These are phyloP conservation scores for Emydoidea blandingii DNA, from an alignment of 2,797 vertebrate species.

Conservation along the genomic window DNA sequence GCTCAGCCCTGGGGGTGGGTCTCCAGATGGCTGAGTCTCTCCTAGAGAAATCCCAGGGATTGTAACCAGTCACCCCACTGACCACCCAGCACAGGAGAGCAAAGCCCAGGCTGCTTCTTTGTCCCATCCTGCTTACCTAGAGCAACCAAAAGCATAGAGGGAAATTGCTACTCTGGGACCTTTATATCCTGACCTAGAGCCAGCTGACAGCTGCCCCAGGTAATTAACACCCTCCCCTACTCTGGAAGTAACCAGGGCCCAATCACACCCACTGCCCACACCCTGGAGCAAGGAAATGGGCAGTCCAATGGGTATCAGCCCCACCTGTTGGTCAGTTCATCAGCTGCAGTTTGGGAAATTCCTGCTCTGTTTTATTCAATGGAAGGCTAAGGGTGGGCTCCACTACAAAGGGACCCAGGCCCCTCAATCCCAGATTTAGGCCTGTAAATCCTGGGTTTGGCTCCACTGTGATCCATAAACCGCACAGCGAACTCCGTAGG, in stretches of 20 bases:
- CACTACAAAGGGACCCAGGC: neutral
- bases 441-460: neutral
- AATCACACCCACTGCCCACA: slow-evolving; percentile 10
- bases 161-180: rapidly evolving
- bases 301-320: rapidly evolving
- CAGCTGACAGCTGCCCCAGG: neutral
- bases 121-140: slow-evolving; percentile 8
- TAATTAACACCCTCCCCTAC: neutral
- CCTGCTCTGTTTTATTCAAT: neutral
- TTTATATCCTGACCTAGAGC: slow-evolving; percentile 8
- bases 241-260: neutral
- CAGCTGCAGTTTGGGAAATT: too few relatives aligned
- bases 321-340: neutral
- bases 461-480: neutral
- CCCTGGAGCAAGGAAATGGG: neutral
- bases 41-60: neutral
- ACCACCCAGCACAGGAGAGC: rapidly evolving
- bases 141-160: neutral
- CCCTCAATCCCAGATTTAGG: neutral
- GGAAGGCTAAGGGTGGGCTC: neutral
- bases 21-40: neutral
- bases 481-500: too few relatives aligned
- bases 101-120: neutral
- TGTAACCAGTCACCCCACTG: neutral
- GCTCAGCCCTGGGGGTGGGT: too few relatives aligned